Base-by-base conservation (phyloP, 1,140 invertebrate genomes). In the Heliothis subflexa region DNA sequence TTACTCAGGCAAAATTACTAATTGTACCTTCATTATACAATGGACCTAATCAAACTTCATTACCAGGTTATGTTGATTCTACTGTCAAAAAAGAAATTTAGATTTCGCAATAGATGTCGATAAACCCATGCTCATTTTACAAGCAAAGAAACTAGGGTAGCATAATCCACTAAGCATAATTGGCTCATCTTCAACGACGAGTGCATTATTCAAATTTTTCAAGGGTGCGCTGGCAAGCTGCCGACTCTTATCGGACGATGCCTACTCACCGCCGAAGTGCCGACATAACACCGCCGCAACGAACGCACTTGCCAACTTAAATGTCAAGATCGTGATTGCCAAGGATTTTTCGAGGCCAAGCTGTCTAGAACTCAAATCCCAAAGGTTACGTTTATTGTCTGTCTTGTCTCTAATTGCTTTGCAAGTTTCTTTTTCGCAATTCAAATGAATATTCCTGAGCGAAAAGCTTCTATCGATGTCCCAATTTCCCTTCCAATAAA, bases 201-300 rank as follows among this genome's bases (percentile, higher is more conserved):
- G 68, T 71, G 68, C 68, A 71, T 71, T 71, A 71, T 71, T 71
- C 68, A 71, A 71, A 71, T 71, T 71, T 71, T 71, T 71, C 64
- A 71, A 71, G 68, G 68, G 68, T 71, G 68, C 68, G 68, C 50
- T 55, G 68, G 50, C 64, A 68, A 9, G 64, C 47, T 68, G 68
- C 68, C 61, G 61, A 47, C 61, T 47, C 61, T 64, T 64, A 64
- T 64, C 61, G 40, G 61, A 64, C 61, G 61, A 64, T 64, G 61
- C 61, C 40, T 47, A 64, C 61, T 64, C 47, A 64, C 61, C 13
- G 45, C 33, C 21, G 64, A 16, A 33, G n/a, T n/a, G 45, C 16
- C 64, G 28, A 55, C 49, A 72, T 33, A 55, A 55, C 52, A 59
- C 33, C 52, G 10, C 71, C 52, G 71, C 55, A 55, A 47, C 71